Evolutionary conservation across 2,888 invertebrate genomes (phyloP), one percentile per base, ranked within the genome.

Genomic region (Leptothorax acervorum): DNA sequence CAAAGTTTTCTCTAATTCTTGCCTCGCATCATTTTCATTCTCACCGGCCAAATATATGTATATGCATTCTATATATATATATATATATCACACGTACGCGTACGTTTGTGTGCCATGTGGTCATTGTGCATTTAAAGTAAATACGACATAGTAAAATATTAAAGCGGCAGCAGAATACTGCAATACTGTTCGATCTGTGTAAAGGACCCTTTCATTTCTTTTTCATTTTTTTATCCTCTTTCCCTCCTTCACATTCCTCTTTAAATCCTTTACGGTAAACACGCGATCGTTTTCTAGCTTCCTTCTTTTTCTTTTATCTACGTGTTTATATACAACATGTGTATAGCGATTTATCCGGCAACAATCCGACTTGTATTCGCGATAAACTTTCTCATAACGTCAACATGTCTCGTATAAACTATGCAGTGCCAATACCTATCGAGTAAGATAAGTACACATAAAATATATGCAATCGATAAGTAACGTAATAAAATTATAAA

Each of bases 401-500:
- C 90, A 90, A 90, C 90, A 88, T 87, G 86, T 88, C 78, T 87
- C 88, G 90, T 92, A 92, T 94, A 94, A 94, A 93, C 94, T 94
- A 94, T 93, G 90, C 91, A 92, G 91, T 93, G 92, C 90, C 92
- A 92, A 92, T 92, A 90, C 91, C 92, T 93, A 92, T 92, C 88
- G 90, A 86, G 89, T 92, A 92, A 55, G 90, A 89, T 92, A 93
- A 92, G 92, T 93, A 93, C 92, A 92, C 93, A 92, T 93, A 93
- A 94, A 94, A 94, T 94, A 94, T 93, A 94, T 92, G 75, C 90
- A 91, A 88, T 91, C 88, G 87, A 88, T 89, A 91, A 92, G 89
- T 92, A 94, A 93, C 92, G 92, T 92, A 93, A 92, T 94, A 92
- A 94, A 94, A 94, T 94, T 94, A 93, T 92, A 92, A 94, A 94